A percentile compares a stretch with the other conserved stretches of the same genome.
phyloP scores from a whole-genome alignment of 2,888 invertebrate genomes.

The Ochropacha duplaris region DNA sequence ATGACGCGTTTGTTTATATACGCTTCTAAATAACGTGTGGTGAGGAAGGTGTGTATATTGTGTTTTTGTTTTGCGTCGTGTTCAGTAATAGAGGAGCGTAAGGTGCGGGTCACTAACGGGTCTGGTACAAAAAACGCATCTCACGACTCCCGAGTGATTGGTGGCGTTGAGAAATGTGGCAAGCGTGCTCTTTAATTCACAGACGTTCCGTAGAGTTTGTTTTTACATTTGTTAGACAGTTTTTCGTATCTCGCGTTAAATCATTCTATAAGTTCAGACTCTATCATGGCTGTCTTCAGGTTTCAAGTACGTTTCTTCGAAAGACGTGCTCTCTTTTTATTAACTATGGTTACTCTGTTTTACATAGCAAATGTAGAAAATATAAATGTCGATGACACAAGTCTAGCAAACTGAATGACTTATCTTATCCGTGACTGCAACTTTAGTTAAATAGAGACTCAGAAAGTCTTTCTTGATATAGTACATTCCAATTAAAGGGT shows the following conservation, averaged over 20 bases:
- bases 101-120: constrained; percentile 64
- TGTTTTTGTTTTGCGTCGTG: constrained; percentile 21
- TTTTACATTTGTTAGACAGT: too few relatives aligned
- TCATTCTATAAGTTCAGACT: too few relatives aligned
- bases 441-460: not conserved
- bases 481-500: not conserved
- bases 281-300: too few relatives aligned
- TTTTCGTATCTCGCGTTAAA: too few relatives aligned
- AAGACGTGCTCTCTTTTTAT: not conserved
- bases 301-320: too few relatives aligned
- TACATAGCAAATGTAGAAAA: not conserved
- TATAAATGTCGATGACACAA: not conserved
- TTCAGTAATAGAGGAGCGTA: constrained; percentile 31
- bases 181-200: constrained; percentile 29
- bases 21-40: constrained; percentile 26
- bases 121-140: constrained; percentile 60
- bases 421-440: not conserved
- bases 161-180: constrained; percentile 51
- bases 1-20: constrained; percentile 19
- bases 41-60: constrained; percentile 12
- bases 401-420: not conserved
- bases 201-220: not conserved
- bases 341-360: constrained; percentile 33
- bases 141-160: constrained; percentile 73
- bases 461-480: not conserved